phyloP scores from a whole-genome alignment of 2,797 vertebrate genomes.

The Anguilla anguilla region DNA sequence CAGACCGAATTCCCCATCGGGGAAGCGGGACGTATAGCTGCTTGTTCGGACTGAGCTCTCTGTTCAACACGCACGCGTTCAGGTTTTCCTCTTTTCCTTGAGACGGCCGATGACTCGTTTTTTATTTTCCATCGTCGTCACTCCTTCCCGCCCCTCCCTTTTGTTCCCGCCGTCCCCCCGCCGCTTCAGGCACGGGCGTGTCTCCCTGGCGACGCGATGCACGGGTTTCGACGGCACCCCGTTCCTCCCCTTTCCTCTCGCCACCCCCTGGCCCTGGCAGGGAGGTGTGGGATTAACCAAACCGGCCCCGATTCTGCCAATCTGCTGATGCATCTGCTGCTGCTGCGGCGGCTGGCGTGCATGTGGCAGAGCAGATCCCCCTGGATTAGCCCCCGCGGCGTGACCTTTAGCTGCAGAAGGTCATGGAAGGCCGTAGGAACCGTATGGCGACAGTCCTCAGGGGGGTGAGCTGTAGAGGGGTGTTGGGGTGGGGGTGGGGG shows the following conservation, averaged over 20 bases:
- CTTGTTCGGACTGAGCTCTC: background rate
- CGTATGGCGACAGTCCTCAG: background rate
- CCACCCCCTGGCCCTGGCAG: background rate
- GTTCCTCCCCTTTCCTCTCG: background rate
- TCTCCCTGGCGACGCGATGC: background rate
- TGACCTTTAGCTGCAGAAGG: background rate
- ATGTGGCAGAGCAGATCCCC: background rate
- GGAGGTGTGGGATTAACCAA: conserved; percentile 8
- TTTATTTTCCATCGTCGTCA: background rate
- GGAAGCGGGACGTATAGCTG: background rate
- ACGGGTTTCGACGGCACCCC: background rate
- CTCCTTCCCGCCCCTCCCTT: background rate
- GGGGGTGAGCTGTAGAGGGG: background rate
- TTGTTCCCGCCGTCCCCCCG: background rate
- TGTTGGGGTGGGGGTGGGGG: background rate
- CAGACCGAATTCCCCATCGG: background rate
- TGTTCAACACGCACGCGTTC: background rate
- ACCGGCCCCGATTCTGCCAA: background rate
- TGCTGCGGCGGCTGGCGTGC: background rate
- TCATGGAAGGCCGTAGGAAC: background rate
- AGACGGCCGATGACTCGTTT: background rate
- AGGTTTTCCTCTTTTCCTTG: too few relatives aligned
- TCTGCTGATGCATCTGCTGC: background rate
- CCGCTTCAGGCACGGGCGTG: background rate
- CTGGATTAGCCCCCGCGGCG: background rate